Evolutionary conservation across 2,797 vertebrate species (phyloP).

Genomic region (Natrix natrix): DNA sequence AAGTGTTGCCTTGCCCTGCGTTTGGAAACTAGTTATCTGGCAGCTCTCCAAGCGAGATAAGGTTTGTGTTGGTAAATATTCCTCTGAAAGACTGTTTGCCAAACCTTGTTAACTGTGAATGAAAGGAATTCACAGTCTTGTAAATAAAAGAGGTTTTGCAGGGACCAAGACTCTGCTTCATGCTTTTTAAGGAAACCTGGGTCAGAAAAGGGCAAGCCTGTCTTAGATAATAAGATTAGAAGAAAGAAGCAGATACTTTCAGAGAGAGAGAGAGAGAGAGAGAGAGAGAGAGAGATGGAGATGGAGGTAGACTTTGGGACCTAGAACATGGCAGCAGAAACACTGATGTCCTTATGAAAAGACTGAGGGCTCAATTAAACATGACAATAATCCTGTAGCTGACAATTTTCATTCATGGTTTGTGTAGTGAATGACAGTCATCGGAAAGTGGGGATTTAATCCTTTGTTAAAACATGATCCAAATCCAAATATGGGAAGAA

Average conservation of each 20-base stretch:
- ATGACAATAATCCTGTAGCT: background rate
- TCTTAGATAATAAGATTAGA: background rate
- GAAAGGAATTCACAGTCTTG: too few relatives aligned
- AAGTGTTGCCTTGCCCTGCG: too few relatives aligned
- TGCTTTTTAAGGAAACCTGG: too few relatives aligned
- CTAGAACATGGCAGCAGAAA: background rate
- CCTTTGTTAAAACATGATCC: background rate
- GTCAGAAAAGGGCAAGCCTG: background rate
- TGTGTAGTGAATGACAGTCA: background rate
- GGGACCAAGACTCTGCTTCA: too few relatives aligned
- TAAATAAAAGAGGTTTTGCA: too few relatives aligned
- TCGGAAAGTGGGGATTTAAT: background rate
- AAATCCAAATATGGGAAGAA: background rate
- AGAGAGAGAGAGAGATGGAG: background rate
- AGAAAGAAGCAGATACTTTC: background rate
- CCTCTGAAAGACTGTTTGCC: too few relatives aligned
- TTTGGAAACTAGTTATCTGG: too few relatives aligned
- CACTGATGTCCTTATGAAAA: background rate
- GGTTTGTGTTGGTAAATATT: too few relatives aligned
- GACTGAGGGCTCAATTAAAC: background rate
- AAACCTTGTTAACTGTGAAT: too few relatives aligned
- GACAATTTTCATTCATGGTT: background rate
- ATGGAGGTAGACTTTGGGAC: background rate
- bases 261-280: background rate
- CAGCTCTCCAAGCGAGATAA: too few relatives aligned